Base-by-base conservation (phyloP, 2,888 invertebrate species). In the Gymnocheta viridis region DNA sequence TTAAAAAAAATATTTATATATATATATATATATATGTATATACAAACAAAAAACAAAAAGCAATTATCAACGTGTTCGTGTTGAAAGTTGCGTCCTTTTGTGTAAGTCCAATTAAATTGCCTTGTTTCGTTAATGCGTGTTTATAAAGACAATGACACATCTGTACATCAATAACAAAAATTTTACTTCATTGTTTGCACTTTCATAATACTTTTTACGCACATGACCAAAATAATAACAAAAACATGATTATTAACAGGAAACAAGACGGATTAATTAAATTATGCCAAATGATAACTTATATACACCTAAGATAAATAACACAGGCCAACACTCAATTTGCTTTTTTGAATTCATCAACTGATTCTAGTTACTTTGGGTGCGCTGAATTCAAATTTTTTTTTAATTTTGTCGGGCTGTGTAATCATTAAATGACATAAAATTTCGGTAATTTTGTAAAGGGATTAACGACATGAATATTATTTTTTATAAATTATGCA, bases 131-230 rank as follows among this genome's bases (percentile, higher is more conserved):
- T n/a, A 49, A n/a, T n/a, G n/a, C n/a, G n/a, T n/a, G n/a, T n/a
- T n/a, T n/a, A n/a, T n/a, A n/a, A n/a, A n/a, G 49, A n/a, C 22
- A 49, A 49, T 49, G 9, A 49, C 24, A 12, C 22, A 58, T 0
- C 19, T 19, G 9, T 32, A 32, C 7, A 44, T n/a, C n/a, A 3
- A 19, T 54, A 6, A 14, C 1, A n/a, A 19, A 35, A n/a, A 19
- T 60, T 22, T 12, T 62, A 9, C 9, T 49, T 22, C n/a, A 32
- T 49, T 66, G 49, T 66, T 32, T 49, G 19, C 66, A 66, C 32
- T 32, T 49, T n/a, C 47, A 66, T 19, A 19, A 47, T 19, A 5
- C 4, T 19, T 47, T 32, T 19, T 14, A 19, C 4, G 14, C 4
- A 29, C 32, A 56, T 56, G 29, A 56, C 56, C 12, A 17, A 56